Evolutionary conservation across 2,113 vertebrate genomes (phyloP).

Genomic region (Dasyurus viverrinus): DNA sequence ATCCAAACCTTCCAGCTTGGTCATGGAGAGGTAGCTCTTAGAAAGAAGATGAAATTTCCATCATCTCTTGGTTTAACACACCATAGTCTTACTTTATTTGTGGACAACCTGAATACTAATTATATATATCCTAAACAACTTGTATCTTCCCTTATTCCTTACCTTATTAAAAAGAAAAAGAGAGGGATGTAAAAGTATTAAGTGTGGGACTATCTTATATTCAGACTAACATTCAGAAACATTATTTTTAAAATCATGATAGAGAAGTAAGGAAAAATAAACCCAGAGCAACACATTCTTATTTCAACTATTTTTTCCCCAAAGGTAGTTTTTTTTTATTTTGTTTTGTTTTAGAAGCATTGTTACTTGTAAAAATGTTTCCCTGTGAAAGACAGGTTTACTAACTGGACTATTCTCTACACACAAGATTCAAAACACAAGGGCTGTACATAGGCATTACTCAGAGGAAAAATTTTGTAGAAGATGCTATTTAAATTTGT

Average conservation of each 20-base stretch:
- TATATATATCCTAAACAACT: background rate
- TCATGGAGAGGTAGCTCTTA: background rate
- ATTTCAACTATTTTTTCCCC: background rate
- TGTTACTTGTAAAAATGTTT: constrained; percentile 18
- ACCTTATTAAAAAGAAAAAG: background rate
- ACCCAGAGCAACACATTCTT: background rate
- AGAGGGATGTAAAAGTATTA: background rate
- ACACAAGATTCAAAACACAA: constrained; percentile 20
- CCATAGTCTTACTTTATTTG: background rate
- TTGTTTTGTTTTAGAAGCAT: background rate
- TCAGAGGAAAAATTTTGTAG: background rate
- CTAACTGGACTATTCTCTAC: background rate
- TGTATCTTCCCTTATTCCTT: background rate
- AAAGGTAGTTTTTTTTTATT: background rate
- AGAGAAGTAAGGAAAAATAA: background rate
- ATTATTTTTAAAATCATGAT: background rate
- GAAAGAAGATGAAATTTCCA: background rate
- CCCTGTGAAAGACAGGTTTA: background rate
- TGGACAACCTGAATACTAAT: background rate
- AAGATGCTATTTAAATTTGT: background rate
- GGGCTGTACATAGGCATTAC: background rate
- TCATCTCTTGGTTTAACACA: background rate
- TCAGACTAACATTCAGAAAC: background rate
- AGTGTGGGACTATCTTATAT: background rate
- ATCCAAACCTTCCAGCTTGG: background rate